Conservation (phyloP, 2,113 vertebrate genomes). For the Nematolebias whitei region DNA sequence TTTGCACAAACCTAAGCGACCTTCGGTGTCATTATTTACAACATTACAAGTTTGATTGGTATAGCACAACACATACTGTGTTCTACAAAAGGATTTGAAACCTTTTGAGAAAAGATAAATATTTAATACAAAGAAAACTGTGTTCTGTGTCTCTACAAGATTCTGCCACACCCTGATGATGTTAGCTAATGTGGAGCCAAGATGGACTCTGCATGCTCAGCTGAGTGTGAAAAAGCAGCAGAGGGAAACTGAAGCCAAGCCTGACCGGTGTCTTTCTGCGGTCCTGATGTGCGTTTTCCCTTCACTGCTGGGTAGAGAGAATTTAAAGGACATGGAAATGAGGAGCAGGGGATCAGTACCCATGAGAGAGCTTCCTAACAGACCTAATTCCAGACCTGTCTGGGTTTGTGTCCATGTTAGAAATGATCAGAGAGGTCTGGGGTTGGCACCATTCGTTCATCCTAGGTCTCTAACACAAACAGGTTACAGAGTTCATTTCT, state of each 20-base stretch:
- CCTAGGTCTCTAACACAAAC: no score
- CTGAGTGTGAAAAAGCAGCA: conserved; percentile 17
- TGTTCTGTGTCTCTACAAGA: not conserved
- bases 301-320: not conserved
- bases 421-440: not conserved
- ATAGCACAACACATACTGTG: not conserved
- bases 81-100: not conserved
- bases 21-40: not conserved
- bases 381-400: not conserved
- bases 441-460: not conserved
- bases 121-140: not conserved
- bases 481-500: not conserved
- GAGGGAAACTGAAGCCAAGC: conserved; percentile 4
- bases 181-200: conserved; percentile 8
- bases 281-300: not conserved
- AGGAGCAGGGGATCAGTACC: not conserved
- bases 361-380: no score
- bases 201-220: conserved; percentile 9
- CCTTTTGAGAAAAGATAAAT: not conserved
- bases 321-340: not conserved
- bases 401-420: not conserved
- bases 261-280: conserved; percentile 17
- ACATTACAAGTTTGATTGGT: not conserved
- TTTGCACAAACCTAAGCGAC: conserved; percentile 14
- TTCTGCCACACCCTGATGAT: not conserved